Conservation (phyloP, 2,113 vertebrate species). For the Mormoops blainvillei region DNA sequence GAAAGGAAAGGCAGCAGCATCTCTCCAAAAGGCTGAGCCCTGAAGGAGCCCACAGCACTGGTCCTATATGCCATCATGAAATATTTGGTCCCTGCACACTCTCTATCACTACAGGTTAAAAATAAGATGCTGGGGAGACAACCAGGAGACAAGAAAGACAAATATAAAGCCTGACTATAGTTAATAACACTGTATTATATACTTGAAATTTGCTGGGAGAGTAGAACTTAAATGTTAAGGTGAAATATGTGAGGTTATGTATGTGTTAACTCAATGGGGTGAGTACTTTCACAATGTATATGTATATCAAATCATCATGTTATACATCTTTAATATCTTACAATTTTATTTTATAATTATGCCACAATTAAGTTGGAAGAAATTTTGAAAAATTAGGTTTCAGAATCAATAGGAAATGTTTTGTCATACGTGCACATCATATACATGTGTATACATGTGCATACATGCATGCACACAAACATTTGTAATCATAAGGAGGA, state of each 20-base stretch:
- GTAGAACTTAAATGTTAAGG: background rate
- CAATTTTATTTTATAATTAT: background rate
- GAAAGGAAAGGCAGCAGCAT: background rate
- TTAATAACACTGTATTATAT: background rate
- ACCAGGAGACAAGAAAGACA: background rate
- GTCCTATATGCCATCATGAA: background rate
- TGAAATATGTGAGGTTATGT: background rate
- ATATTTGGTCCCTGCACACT: background rate
- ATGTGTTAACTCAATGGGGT: background rate
- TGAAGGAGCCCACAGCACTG: background rate
- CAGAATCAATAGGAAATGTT: background rate
- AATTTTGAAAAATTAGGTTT: background rate
- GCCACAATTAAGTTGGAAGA: background rate
- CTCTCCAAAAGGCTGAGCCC: background rate
- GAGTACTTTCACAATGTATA: background rate
- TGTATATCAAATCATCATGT: background rate
- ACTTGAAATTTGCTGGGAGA: background rate
- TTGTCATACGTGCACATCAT: background rate
- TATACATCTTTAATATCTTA: background rate
- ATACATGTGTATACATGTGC: background rate
- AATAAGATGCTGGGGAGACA: background rate
- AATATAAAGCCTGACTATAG: background rate
- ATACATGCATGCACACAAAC: too few relatives aligned
- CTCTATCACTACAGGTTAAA: background rate
- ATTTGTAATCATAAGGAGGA: background rate